Evolutionary conservation across 2,888 invertebrate species (phyloP).

Genomic region (Athrips mouffetella): DNA sequence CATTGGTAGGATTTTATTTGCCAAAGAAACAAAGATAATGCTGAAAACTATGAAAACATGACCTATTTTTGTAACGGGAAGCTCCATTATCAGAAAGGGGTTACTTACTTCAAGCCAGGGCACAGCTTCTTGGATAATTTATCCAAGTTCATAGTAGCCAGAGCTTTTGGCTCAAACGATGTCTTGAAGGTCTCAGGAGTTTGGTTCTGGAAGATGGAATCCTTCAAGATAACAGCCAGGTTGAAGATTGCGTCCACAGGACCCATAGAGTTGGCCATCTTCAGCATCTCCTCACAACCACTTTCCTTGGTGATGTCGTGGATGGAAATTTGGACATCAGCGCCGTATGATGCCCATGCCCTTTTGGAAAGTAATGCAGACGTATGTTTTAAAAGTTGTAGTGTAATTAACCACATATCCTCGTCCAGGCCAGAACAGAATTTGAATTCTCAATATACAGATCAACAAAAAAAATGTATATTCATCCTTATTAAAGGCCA

Average conservation of each 20-base stretch:
- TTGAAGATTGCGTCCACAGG: constrained; percentile 92
- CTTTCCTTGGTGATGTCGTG: constrained; percentile 83
- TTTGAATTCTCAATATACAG: no score
- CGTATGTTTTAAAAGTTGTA: no score
- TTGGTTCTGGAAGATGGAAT: constrained; percentile 88
- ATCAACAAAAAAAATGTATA: no score
- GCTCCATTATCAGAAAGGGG: no score
- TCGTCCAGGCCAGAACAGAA: no score
- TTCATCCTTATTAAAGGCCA: no score
- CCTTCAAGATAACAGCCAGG: constrained; percentile 88
- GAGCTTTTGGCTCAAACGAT: constrained; percentile 87
- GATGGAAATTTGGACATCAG: constrained; percentile 82
- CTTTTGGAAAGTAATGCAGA: constrained; percentile 55
- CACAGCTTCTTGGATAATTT: constrained; percentile 60
- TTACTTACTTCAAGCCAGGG: constrained; percentile 59
- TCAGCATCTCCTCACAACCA: constrained; percentile 85
- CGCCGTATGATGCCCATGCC: constrained; percentile 85
- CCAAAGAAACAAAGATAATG: no score
- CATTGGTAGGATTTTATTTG: no score
- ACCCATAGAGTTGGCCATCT: constrained; percentile 80
- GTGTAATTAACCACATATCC: no score
- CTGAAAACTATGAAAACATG: no score
- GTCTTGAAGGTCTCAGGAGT: constrained; percentile 81
- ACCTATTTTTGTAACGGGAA: no score
- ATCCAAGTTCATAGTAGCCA: constrained; percentile 89